These are phyloP conservation scores for Drosophila funebris DNA, from an alignment of 1,140 invertebrate species.

Conservation along the genomic window DNA sequence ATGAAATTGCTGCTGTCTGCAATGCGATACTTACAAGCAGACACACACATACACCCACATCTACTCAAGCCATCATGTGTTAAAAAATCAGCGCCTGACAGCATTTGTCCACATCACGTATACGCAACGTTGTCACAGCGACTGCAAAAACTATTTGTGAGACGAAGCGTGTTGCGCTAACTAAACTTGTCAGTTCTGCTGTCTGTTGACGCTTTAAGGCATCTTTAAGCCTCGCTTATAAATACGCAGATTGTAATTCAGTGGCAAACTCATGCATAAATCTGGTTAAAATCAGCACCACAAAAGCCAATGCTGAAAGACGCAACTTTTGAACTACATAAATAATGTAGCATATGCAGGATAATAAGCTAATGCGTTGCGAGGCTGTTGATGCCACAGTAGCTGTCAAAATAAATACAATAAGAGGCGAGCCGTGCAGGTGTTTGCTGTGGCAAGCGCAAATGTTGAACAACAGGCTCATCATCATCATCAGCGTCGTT, in stretches of 20 bases:
- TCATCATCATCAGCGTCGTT: conserved; percentile 1
- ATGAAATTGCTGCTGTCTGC: conserved; percentile 80
- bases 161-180: too few species aligned
- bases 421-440: conserved; percentile 16
- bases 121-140: conserved; percentile 60
- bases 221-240: conserved; percentile 48
- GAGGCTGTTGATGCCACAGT: conserved; percentile 9
- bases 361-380: conserved; percentile 41
- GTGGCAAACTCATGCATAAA: conserved; percentile 62
- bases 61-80: neutral
- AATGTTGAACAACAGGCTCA: conserved; percentile 14
- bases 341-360: conserved; percentile 40
- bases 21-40: conserved; percentile 59
- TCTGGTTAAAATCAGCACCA: conserved; percentile 57
- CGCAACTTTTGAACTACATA: conserved; percentile 30
- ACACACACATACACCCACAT: conserved; percentile 4
- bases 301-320: too few species aligned
- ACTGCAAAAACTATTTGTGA: conserved; percentile 27
- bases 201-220: conserved; percentile 22
- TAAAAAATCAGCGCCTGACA: conserved; percentile 69
- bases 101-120: conserved; percentile 76
- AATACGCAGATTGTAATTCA: conserved; percentile 12
- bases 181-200: conserved; percentile 68
- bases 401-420: conserved; percentile 51
- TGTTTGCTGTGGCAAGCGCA: too few species aligned